phyloP scores from a whole-genome alignment of 2,113 vertebrate genomes.

The Butastur rufipennis region DNA sequence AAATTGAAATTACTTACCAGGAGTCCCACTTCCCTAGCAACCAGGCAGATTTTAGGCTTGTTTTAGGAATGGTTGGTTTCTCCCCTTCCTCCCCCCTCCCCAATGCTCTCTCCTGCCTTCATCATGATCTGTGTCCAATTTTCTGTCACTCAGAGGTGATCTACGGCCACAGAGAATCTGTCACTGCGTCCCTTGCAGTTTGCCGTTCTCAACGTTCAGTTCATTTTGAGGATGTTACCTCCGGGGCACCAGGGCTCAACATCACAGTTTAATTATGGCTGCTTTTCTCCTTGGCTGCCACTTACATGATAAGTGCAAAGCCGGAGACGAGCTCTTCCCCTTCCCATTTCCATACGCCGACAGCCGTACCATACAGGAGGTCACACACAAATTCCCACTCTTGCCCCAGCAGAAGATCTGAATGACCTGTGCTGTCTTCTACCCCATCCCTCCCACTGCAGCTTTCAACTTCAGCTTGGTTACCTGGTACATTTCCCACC shows the following conservation, averaged over 20 bases:
- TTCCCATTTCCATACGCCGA: not conserved
- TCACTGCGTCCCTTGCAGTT: not conserved
- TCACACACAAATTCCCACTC: not conserved
- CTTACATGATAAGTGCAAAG: not conserved
- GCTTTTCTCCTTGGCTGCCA: not conserved
- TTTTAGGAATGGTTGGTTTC: not conserved
- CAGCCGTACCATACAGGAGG: not conserved
- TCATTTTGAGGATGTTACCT: not conserved
- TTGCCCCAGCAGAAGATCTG: not conserved
- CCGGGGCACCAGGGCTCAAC: not conserved
- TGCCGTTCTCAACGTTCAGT: not conserved
- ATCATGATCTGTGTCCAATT: slow-evolving; percentile 24
- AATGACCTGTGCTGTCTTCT: not conserved
- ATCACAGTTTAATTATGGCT: slow-evolving; percentile 2
- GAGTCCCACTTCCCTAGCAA: slow-evolving; percentile 50
- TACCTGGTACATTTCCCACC: not conserved
- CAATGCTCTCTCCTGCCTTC: not conserved
- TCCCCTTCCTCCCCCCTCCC: not conserved
- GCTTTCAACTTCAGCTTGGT: not conserved
- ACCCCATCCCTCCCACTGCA: not conserved
- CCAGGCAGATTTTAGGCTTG: slow-evolving; percentile 13
- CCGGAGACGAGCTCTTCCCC: not conserved
- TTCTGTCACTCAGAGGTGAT: slow-evolving; percentile 43
- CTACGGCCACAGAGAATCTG: not conserved
- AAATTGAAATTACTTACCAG: slow-evolving; percentile 58